Evolutionary conservation across 1,140 invertebrate genomes (phyloP).

Genomic region (Drosophila sturtevanti): DNA sequence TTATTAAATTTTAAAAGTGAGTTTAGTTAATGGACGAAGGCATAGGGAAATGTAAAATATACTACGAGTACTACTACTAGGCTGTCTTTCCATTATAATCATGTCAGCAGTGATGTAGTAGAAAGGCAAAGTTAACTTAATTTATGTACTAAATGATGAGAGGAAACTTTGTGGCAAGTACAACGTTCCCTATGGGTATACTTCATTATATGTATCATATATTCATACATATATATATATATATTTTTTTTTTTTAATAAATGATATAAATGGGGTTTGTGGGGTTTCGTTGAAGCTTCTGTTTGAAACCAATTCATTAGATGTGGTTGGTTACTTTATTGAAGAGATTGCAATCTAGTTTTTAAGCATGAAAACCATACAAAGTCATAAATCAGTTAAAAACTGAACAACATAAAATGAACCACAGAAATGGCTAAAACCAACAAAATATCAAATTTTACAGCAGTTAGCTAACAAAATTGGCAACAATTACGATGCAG

Average conservation of each 20-base stretch:
- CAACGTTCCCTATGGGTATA: too few species aligned
- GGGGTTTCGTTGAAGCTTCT: background rate
- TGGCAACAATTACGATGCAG: conserved; percentile 46
- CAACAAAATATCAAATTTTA: conserved; percentile 31
- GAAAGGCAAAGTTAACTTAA: conserved; percentile 33
- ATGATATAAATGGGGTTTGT: background rate
- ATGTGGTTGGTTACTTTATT: conserved; percentile 11
- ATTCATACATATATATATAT: too few species aligned
- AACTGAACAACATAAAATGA: conserved; percentile 30
- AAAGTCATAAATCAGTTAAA: conserved; percentile 55
- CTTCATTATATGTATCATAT: too few species aligned
- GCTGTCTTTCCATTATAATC: conserved; percentile 7
- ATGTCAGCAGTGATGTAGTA: conserved; percentile 1
- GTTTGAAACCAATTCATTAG: conserved; percentile 32
- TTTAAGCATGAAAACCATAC: conserved; percentile 25
- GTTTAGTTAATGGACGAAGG: conserved; percentile 22
- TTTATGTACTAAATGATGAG: conserved; percentile 22
- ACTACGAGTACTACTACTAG: background rate
- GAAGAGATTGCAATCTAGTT: conserved; percentile 29
- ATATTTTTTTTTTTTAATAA: background rate
- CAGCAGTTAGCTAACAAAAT: conserved; percentile 33
- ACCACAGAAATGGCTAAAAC: conserved; percentile 11
- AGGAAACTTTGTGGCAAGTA: background rate
- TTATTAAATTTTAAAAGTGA: conserved; percentile 67
- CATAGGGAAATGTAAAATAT: background rate